A percentile compares a stretch with the other conserved stretches of the same genome.
Conservation (phyloP, 2,113 vertebrate species). For the Nycticebus coucang region DNA sequence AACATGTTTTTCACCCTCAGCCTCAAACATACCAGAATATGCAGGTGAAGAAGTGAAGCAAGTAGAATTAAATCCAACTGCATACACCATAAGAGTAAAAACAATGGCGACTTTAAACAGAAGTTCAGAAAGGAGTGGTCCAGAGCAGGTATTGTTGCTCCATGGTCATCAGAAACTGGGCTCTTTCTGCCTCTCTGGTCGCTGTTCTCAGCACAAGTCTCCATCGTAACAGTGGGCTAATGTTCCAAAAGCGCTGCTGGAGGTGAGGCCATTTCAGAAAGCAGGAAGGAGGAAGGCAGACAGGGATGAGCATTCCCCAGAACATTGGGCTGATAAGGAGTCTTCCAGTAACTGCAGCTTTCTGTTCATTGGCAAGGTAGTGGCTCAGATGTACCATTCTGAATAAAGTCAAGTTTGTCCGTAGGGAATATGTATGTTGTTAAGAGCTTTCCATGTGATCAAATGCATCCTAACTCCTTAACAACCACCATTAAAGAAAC, state of each 20-base stretch:
- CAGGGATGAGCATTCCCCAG: neutral
- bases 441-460: neutral
- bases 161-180: neutral
- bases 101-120: neutral
- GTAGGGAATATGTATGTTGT: neutral
- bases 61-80: neutral
- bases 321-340: neutral
- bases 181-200: neutral
- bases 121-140: neutral
- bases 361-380: neutral
- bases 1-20: too few species aligned
- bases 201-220: neutral
- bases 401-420: neutral
- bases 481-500: neutral
- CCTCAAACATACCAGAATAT: neutral
- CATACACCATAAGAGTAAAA: neutral
- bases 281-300: neutral
- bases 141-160: neutral
- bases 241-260: neutral
- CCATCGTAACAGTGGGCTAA: fast-evolving
- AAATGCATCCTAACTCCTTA: neutral
- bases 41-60: neutral
- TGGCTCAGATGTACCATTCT: neutral
- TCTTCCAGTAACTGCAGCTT: neutral
- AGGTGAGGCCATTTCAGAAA: neutral